phyloP scores from a whole-genome alignment of 1,140 invertebrate species.

The Brachionus paranguensis region DNA sequence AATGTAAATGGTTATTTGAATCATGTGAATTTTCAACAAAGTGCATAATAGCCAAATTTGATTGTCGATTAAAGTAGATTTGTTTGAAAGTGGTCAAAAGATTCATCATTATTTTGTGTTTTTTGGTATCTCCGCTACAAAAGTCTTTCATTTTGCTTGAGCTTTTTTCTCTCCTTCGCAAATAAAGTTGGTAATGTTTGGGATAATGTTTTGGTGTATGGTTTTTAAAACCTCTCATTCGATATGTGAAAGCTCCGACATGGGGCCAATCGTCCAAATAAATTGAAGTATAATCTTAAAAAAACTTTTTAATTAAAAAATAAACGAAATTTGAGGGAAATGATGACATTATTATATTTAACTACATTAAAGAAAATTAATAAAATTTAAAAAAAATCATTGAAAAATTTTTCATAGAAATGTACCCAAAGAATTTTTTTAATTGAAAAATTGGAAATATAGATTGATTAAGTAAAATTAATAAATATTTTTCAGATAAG shows the following conservation, averaged over 20 bases:
- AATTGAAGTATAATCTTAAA: slow-evolving; percentile 64
- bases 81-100: background rate
- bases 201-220: slow-evolving; percentile 85
- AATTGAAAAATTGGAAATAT: too few relatives aligned
- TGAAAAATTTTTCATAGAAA: too few relatives aligned
- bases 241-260: slow-evolving; percentile 81
- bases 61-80: background rate
- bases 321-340: too few relatives aligned
- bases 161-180: background rate
- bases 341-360: too few relatives aligned
- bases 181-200: slow-evolving; percentile 66
- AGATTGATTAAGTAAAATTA: too few relatives aligned
- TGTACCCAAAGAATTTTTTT: too few relatives aligned
- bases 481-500: too few relatives aligned
- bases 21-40: background rate
- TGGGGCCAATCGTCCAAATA: slow-evolving; percentile 78
- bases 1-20: background rate
- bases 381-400: too few relatives aligned
- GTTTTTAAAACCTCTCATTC: slow-evolving; percentile 75
- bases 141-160: background rate
- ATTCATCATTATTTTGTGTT: background rate
- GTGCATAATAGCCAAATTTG: background rate
- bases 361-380: too few relatives aligned
- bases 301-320: too few relatives aligned
- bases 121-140: background rate